Conservation (phyloP, 2,113 vertebrate genomes). For the Psammodynastes pulverulentus region DNA sequence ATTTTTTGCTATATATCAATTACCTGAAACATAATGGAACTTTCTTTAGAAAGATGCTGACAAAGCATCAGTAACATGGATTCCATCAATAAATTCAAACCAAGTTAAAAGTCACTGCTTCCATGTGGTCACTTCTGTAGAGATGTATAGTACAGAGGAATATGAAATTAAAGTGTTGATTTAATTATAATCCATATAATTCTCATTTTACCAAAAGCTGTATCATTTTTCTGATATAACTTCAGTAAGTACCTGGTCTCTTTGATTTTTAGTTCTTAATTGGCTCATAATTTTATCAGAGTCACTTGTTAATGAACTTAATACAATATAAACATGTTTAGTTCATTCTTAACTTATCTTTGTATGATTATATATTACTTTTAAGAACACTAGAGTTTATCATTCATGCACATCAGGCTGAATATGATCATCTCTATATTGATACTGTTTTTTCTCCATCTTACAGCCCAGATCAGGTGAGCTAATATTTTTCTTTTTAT, state of each 20-base stretch:
- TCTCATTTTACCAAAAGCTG: background rate
- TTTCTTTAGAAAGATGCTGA: background rate
- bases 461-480: background rate
- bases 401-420: background rate
- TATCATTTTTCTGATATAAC: background rate
- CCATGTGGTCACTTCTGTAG: background rate
- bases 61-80: background rate
- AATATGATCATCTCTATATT: background rate
- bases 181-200: background rate
- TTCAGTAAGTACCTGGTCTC: background rate
- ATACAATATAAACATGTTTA: background rate
- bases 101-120: background rate
- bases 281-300: background rate
- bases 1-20: background rate
- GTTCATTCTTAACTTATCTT: background rate
- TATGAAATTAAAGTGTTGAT: background rate
- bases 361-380: background rate
- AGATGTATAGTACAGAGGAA: background rate
- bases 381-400: background rate
- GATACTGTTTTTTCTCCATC: background rate
- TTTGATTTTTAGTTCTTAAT: background rate
- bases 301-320: background rate
- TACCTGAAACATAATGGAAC: background rate
- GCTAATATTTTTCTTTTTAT: background rate
- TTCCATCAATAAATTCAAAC: background rate